These are phyloP conservation scores for Salarias fasciatus DNA, from an alignment of 2,797 vertebrate species.

Conservation along the genomic window DNA sequence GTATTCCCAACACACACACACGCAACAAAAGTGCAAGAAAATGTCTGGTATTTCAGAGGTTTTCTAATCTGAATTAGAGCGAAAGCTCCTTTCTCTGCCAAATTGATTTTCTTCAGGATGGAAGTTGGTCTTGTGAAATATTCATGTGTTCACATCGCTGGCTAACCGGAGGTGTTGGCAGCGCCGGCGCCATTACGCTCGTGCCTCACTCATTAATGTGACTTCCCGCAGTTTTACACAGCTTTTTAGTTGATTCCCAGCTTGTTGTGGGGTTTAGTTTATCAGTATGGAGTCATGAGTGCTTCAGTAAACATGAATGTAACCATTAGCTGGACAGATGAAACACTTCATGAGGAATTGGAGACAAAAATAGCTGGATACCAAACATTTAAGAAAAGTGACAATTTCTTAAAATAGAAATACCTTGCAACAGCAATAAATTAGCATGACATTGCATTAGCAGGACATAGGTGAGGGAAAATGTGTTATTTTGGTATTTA, in stretches of 20 bases:
- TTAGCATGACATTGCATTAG: too few relatives aligned
- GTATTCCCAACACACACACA: slow-evolving; percentile 2
- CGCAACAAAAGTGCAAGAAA: background rate
- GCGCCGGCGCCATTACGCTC: slow-evolving; percentile 8
- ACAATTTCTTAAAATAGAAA: too few relatives aligned
- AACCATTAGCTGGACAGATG: background rate
- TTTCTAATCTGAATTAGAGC: slow-evolving; percentile 2
- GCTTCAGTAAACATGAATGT: background rate
- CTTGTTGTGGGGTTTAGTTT: slow-evolving; percentile 4
- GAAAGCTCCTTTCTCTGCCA: background rate
- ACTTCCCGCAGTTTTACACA: slow-evolving; percentile 27
- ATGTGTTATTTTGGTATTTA: too few relatives aligned
- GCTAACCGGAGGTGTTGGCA: slow-evolving; percentile 3
- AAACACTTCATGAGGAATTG: background rate
- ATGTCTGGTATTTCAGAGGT: too few relatives aligned
- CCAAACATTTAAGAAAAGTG: too few relatives aligned
- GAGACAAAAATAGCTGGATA: too few relatives aligned
- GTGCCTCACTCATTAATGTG: slow-evolving; percentile 10
- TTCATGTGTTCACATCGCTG: slow-evolving; percentile 11
- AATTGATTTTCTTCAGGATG: slow-evolving; percentile 1
- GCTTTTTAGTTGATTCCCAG: background rate
- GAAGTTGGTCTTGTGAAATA: background rate
- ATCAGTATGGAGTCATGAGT: background rate
- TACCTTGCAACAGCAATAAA: too few relatives aligned
- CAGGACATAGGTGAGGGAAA: too few relatives aligned